phyloP scores from a whole-genome alignment of 2,888 invertebrate genomes.

The Trichogramma evanescens region DNA sequence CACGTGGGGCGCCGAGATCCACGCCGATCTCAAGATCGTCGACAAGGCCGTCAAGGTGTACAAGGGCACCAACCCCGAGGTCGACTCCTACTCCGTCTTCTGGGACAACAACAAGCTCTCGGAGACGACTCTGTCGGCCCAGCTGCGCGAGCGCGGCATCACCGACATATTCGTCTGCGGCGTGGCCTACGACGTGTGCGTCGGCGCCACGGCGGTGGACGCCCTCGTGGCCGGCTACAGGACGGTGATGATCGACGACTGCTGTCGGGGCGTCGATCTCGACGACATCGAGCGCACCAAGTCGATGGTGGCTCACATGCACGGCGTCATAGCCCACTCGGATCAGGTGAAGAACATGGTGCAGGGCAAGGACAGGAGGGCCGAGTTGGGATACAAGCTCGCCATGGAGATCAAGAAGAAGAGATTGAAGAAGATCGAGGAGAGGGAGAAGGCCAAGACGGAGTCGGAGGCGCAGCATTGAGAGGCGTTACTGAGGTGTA shows the following conservation, averaged over 20 bases:
- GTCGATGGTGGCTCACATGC: conserved; percentile 63
- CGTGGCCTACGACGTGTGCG: conserved; percentile 91
- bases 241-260: conserved; percentile 83
- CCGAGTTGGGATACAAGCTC: conserved; percentile 80
- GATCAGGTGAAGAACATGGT: conserved; percentile 80
- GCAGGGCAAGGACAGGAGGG: conserved; percentile 76
- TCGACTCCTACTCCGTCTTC: conserved; percentile 97
- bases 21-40: conserved; percentile 78
- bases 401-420: conserved; percentile 70
- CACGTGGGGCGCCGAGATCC: conserved; percentile 90
- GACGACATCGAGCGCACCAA: conserved; percentile 79
- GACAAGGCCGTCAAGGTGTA: conserved; percentile 74
- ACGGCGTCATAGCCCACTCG: conserved; percentile 76
- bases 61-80: conserved; percentile 88
- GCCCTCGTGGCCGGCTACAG: conserved; percentile 86
- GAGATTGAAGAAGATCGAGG: neutral
- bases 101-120: conserved; percentile 94
- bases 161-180: conserved; percentile 94
- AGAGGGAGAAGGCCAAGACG: neutral
- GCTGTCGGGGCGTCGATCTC: conserved; percentile 79
- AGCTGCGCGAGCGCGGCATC: conserved; percentile 70
- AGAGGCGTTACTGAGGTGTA: too few species aligned
- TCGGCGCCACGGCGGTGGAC: conserved; percentile 83
- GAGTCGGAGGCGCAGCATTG: neutral
- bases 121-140: conserved; percentile 75